Evolutionary conservation across 2,113 vertebrate species (phyloP).

Genomic region (Hydropotes inermis): DNA sequence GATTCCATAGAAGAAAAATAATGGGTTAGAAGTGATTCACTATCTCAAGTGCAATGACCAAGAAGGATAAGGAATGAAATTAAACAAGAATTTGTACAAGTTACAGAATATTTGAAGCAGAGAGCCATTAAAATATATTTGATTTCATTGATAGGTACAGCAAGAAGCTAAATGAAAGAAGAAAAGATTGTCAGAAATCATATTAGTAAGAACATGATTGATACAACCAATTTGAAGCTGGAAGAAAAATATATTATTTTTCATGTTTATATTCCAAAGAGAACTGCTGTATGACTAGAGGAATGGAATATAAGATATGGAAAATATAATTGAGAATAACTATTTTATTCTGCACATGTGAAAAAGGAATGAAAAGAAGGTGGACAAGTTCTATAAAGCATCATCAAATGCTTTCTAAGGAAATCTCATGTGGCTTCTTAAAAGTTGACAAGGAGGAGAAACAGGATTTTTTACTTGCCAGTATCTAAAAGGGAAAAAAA

Average conservation of each 20-base stretch:
- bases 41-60: not conserved
- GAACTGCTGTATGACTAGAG: not conserved
- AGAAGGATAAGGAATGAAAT: not conserved
- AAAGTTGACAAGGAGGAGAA: not conserved
- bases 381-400: not conserved
- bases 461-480: not conserved
- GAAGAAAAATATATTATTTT: conserved; percentile 40
- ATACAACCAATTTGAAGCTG: conserved; percentile 43
- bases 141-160: not conserved
- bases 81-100: not conserved
- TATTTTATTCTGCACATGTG: not conserved
- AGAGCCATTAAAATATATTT: not conserved
- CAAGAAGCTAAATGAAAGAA: conserved; percentile 38
- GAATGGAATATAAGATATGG: not conserved
- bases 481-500: not conserved
- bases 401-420: not conserved
- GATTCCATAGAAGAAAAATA: not conserved
- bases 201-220: conserved; percentile 41
- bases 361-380: not conserved
- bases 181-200: conserved; percentile 37
- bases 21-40: not conserved
- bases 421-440: not conserved
- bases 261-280: conserved; percentile 10
- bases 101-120: not conserved
- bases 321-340: conserved; percentile 28